phyloP scores from a whole-genome alignment of 2,113 vertebrate genomes.

The Sialia sialis region DNA sequence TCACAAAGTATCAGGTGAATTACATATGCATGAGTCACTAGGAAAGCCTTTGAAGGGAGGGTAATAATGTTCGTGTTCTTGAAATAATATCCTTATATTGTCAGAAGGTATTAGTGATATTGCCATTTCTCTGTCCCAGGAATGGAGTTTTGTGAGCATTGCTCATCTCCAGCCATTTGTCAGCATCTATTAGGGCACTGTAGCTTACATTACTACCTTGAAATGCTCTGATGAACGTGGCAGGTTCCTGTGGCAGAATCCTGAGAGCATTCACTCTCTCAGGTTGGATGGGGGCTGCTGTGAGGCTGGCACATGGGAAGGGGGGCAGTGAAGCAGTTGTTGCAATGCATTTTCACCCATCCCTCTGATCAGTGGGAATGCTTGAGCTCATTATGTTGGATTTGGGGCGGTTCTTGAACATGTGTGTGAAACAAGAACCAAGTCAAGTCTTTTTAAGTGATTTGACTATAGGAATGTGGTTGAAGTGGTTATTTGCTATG shows the following conservation, averaged over 20 bases:
- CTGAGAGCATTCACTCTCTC: rapidly evolving
- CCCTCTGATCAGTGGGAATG: background rate
- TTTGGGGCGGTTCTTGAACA: background rate
- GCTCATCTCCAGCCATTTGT: background rate
- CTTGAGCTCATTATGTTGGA: background rate
- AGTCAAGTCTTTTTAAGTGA: background rate
- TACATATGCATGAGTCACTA: background rate
- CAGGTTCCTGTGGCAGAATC: background rate
- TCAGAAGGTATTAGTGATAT: background rate
- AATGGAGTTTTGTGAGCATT: background rate
- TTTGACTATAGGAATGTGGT: background rate
- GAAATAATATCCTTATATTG: background rate
- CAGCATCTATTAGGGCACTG: background rate
- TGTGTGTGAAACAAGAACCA: background rate
- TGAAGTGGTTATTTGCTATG: background rate
- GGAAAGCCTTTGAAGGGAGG: background rate
- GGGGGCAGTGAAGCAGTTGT: background rate
- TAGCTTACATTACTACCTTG: background rate
- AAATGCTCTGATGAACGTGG: background rate
- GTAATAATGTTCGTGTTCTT: background rate
- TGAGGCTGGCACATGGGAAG: background rate
- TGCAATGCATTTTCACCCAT: rapidly evolving
- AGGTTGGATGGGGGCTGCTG: background rate
- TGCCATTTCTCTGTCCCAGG: background rate
- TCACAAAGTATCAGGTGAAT: background rate